A percentile compares a stretch with the other conserved stretches of the same genome.
These are phyloP conservation scores for Aphis craccivora DNA, from an alignment of 1,140 invertebrate species.

Conservation along the genomic window DNA sequence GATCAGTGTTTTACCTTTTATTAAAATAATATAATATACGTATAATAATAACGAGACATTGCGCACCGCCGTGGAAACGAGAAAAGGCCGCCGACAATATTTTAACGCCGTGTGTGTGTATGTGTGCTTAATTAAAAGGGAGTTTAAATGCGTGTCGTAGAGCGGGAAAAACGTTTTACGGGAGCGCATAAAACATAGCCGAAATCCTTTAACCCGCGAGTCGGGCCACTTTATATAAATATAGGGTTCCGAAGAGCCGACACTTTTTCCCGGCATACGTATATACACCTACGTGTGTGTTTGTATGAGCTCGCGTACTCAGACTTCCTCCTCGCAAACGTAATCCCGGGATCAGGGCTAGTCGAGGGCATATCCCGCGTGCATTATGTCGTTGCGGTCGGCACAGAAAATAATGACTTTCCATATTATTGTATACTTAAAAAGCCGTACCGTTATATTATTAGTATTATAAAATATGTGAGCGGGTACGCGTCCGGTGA, in stretches of 20 bases:
- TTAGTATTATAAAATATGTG: neutral
- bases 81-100: neutral
- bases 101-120: neutral
- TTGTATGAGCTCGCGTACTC: neutral
- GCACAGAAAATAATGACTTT: constrained; percentile 25
- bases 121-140: constrained; percentile 39
- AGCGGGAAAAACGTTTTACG: neutral
- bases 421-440: neutral
- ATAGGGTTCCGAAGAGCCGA: neutral
- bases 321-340: neutral
- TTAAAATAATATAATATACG: neutral
- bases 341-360: neutral
- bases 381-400: neutral
- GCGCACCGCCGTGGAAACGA: neutral
- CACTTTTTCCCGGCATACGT: constrained; percentile 7
- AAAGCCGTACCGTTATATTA: neutral
- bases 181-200: neutral
- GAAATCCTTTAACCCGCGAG: constrained; percentile 38
- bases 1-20: neutral
- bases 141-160: neutral
- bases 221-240: constrained; percentile 3
- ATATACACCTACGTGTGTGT: neutral
- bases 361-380: neutral
- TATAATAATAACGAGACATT: neutral
- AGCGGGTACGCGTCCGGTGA: neutral